Conservation (phyloP, 2,888 invertebrate species). For the Cotesia congregata region DNA sequence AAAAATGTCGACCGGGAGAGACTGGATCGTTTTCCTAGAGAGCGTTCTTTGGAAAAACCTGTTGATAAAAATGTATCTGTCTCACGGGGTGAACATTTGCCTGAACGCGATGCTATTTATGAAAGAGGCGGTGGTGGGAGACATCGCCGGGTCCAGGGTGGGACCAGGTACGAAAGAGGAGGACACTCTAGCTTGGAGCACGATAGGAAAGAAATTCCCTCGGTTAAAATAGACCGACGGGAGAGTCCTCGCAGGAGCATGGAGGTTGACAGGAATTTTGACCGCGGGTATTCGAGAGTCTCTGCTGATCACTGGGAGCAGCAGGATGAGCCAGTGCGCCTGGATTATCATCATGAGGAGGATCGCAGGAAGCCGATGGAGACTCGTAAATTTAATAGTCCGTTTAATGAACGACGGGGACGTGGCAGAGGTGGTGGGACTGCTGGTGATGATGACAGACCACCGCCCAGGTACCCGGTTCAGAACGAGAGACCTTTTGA, state of each 20-base stretch:
- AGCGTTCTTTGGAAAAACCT: slow-evolving; percentile 73
- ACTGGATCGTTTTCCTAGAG: slow-evolving; percentile 71
- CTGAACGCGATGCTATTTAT: slow-evolving; percentile 57
- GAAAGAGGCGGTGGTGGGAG: slow-evolving; percentile 44
- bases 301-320: slow-evolving; percentile 65
- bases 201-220: slow-evolving; percentile 57
- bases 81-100: slow-evolving; percentile 56
- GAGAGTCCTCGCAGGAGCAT: slow-evolving; percentile 62
- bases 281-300: slow-evolving; percentile 58
- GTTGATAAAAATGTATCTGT: slow-evolving; percentile 67
- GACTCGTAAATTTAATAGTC: slow-evolving; percentile 67
- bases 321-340: slow-evolving; percentile 59
- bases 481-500: slow-evolving; percentile 55
- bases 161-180: slow-evolving; percentile 53
- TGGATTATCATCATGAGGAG: slow-evolving; percentile 63
- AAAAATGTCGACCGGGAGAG: slow-evolving; percentile 72
- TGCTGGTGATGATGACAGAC: slow-evolving; percentile 60
- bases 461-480: slow-evolving; percentile 60
- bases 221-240: slow-evolving; percentile 59
- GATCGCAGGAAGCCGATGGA: slow-evolving; percentile 61
- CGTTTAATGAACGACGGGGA: slow-evolving; percentile 69
- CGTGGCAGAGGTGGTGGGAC: slow-evolving; percentile 44
- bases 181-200: slow-evolving; percentile 56
- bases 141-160: slow-evolving; percentile 45
- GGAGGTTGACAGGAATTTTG: slow-evolving; percentile 63